Evolutionary conservation across 2,888 invertebrate species (phyloP), one percentile per base, ranked within the genome.

Genomic region (Bombyx huttoni): DNA sequence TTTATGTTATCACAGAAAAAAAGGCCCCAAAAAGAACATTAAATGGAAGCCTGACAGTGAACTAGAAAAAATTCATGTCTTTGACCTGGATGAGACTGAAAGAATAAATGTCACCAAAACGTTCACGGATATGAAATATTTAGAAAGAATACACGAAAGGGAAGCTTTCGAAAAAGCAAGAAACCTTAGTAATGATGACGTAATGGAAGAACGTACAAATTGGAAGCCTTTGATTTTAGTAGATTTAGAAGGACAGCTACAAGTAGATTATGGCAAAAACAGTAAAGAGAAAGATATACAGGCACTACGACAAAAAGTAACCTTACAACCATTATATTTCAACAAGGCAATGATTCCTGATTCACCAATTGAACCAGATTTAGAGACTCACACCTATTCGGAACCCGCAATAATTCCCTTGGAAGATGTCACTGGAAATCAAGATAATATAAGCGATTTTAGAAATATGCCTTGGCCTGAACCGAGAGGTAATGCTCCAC

Each of bases 1-100:
- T 33, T 84, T 96, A 8, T 90, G 94, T 63, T 89, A 92, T 61
- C 92, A 94, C 56, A 93, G 94, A 63, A 91, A 91, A 60, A 93
- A 92, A 74, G 94, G 94, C 3, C 94, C 93, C 5, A 96, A 94
- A 73, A 94, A 95, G 76, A 91, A 92, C 62, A 91, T 95, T 7
- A 92, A 92, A 69, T 98, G 96, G 94, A 94, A 94, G 68, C 91
- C 93, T 5, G 96, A 97, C 54, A 81, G 90, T 7, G 92, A 94
- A 60, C 85, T 99, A 40, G 94, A 94, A 64, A 93, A 95, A 67
- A 90, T 96, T 53, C 93, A 94, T 65, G 98, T 92, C 81, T 98
- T 99, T 78, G 98, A 98, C 78, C 84, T 98, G 61, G 98, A 98
- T 79, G 98, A 98, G 82, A 97, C 95, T 13, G 98, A 99, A 83